Evolutionary conservation across 2,888 invertebrate species (phyloP), one percentile per base, ranked within the genome.

Genomic region (Lamellibrachia satsuma): DNA sequence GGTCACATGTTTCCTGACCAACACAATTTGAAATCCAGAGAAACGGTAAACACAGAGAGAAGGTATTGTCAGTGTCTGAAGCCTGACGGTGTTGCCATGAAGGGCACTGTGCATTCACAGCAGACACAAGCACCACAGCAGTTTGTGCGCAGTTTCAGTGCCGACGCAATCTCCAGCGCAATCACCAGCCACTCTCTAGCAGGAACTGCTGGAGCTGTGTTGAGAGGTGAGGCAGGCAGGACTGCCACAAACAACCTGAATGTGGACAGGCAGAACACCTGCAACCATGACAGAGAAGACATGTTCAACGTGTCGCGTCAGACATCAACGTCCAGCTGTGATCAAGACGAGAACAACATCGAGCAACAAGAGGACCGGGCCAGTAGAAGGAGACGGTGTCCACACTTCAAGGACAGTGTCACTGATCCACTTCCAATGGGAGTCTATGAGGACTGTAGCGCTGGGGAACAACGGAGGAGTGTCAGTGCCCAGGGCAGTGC

Each of bases 281-380:
- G 75, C n/a, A 75, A 93, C 91, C 92, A 92, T n/a, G 93, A 93
- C 52, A 2, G 75, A 1, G 75, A 75, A 22, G 75, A 92, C 52
- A 51, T 93, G 52, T 93, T 93, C 55, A 93, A 93, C 60, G 93
- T 93, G 6, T 93, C 93, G 9, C 92, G 93, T 3, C 93, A 93
- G 51, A 93, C 93, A 8, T 93, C 93, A 1, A 93, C 93, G 7
- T 95, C 95, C 52, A 95, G 95, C 93, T 95, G 95, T 93, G 95
- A 95, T 93, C 95, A 95, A 90, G 95, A 95, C 92, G 95, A 95
- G 91, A 95, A 95, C 92, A 95, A 95, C 93, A 94, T 94, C 52
- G 95, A 95, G 92, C 95, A 95, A 75, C 75, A 22, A n/a, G 75
- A 75, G 75, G 75, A 75, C 22, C 93, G 92, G 6, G 93, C 90